Percentiles rank a stretch among this genome's conserved stretches.
Evolutionary conservation across 2,797 vertebrate species (phyloP).

Genomic region (Sorex maritimensis): DNA sequence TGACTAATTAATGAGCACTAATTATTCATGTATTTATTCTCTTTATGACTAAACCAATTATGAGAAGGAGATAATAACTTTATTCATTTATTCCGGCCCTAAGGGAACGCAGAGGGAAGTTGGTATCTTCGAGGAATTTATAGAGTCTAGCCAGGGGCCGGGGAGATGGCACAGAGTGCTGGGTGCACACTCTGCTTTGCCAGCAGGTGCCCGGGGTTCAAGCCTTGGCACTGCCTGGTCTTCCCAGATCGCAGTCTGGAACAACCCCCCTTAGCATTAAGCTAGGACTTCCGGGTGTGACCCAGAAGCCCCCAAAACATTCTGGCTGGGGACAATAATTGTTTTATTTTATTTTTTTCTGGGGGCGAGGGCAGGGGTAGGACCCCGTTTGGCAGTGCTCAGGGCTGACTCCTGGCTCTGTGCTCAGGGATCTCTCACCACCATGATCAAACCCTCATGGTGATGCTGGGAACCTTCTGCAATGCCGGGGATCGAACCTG

Average conservation of each 20-base stretch:
- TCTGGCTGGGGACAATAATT: no score
- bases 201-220: no score
- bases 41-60: background rate
- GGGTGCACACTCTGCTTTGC: no score
- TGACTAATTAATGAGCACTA: constrained; percentile 12
- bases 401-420: no score
- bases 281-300: background rate
- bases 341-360: no score
- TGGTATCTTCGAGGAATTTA: background rate
- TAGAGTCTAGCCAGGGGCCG: background rate
- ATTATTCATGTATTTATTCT: background rate
- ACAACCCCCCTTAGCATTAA: background rate
- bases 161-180: no score
- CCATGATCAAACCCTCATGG: no score
- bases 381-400: no score
- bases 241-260: background rate
- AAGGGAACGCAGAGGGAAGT: background rate
- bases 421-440: no score
- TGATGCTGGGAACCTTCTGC: no score
- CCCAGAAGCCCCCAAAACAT: background rate
- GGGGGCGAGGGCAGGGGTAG: no score
- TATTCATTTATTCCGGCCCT: constrained; percentile 23
- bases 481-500: no score
- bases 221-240: background rate
- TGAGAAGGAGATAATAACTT: background rate